Base-by-base conservation (phyloP, 35 echinoderm and acorn worm genomes). In the Patiria miniata region DNA sequence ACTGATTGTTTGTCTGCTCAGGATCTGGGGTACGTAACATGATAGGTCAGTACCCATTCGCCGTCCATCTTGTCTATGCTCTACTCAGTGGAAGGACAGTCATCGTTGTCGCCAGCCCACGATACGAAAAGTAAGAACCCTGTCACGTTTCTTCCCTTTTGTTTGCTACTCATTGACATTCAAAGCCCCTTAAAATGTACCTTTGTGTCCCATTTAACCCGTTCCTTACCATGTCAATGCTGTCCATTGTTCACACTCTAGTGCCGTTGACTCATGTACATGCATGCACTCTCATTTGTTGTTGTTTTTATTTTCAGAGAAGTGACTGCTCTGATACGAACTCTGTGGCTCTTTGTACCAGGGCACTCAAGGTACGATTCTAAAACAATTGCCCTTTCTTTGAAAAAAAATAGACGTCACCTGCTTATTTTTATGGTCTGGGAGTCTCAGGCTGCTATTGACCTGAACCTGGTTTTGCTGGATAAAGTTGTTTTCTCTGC, bases 51-150 rank as follows among this genome's bases (percentile, higher is more conserved):
- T 97, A 88, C 88, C 60, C 82, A 26, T 97, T 93, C 86, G 79
- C 91, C 40, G 78, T 85, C 7, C 95, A 97, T 83, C 39, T 97
- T 37, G 93, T 97, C 81, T 93, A 97, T 89, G 91, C 95, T 17
- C 69, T 97, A 38, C 77, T 97, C 12, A 93, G 88, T 39, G 95
- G 95, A 14, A 86, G 91, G 76, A 90, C 88, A 12, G 92, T 93
- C 10, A 83, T 97, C 0, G 88, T 97, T 40, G 76, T 85, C 55
- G 84, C 91, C 17, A 84, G 69, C 36, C 91, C 85, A 0, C 79
- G 81, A 30, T 57, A 78, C 84, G 91, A 97, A 91, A 93, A 88
- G 95, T 94, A 88, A 93, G 86, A 47, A 47, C 12, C 42, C 4
- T 47, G 36, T 56, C 42, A 5, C 55, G 40, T 42, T 21, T 32